A percentile compares a stretch with the other conserved stretches of the same genome.
phyloP scores from a whole-genome alignment of 2,113 vertebrate species.

The Planiliza haematocheilus region DNA sequence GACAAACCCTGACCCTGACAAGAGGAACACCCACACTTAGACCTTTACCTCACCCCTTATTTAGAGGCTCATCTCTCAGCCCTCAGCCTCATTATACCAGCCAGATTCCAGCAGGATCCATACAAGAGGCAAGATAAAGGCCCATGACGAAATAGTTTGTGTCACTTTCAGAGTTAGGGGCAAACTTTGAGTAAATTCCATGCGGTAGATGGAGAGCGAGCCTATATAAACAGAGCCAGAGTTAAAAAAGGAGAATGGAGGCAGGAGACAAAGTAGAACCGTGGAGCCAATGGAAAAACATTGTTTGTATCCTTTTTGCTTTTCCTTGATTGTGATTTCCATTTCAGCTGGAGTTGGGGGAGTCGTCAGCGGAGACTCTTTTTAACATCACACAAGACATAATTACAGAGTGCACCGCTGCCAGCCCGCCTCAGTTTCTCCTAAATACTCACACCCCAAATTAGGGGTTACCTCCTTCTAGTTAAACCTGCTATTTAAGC shows the following conservation, averaged over 20 bases:
- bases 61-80: constrained; percentile 67
- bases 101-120: constrained; percentile 41
- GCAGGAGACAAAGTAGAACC: constrained; percentile 24
- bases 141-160: constrained; percentile 51
- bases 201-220: constrained; percentile 45
- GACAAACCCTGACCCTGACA: constrained; percentile 73
- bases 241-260: constrained; percentile 18
- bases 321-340: constrained; percentile 63
- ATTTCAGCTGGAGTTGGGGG: constrained; percentile 69
- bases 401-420: constrained; percentile 72
- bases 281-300: constrained; percentile 44
- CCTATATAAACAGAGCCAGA: constrained; percentile 56
- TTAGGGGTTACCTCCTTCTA: constrained; percentile 77
- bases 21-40: constrained; percentile 72
- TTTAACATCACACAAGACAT: constrained; percentile 73
- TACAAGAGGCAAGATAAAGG: constrained; percentile 59
- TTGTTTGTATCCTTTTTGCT: constrained; percentile 37
- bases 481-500: constrained; percentile 73
- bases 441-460: constrained; percentile 80
- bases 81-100: constrained; percentile 53
- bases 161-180: constrained; percentile 47
- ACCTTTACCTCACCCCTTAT: constrained; percentile 61
- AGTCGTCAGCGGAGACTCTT: constrained; percentile 66
- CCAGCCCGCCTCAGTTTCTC: constrained; percentile 75
- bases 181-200: constrained; percentile 62